Base-by-base conservation (phyloP, 35 echinoderm and acorn worm species). In the Lytechinus variegatus region DNA sequence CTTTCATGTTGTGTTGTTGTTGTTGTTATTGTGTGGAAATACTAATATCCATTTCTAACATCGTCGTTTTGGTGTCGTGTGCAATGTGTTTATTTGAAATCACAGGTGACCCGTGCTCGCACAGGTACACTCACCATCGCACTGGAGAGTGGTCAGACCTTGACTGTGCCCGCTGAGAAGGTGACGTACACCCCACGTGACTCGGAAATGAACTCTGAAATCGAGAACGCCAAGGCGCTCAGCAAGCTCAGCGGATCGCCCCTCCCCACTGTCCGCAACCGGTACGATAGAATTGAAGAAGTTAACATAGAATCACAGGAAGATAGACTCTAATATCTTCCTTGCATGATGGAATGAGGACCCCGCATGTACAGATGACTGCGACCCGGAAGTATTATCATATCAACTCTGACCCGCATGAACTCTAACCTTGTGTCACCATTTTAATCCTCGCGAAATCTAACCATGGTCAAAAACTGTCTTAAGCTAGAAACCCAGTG, bases 111-210 rank as follows among this genome's bases (percentile, higher is more conserved):
- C 52, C 95, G 98, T 92, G 51, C 95, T 54, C 98, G 98, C 5
- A 96, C 94, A 86, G 98, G 98, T 94, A 99, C 98, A 14, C 95
- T 99, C 3, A 99, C 97, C 53, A 93, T 99, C 28, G 97, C 93
- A 10, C 95, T 99, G 16, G 98, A 99, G 56, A 97, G 95, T 61
- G 98, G 98, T 86, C 95, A 95, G 54, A 94, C 97, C 14, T 89
- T 97, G 53, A 97, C 95, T 11, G 95, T 99, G 94, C 97, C 98
- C 10, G 98, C 98, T 6, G 95, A 96, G 29, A 97, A 96, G 53
- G 97, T 97, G 2, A 96, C 87, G n/a, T 99, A 97, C 92, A 99
- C 86, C 52, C 97, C 97, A 52, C 92, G 53, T 53, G 94, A 86
- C 55, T 54, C 58, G 56, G 89, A 94, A 29, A 44, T 11, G 9